Base-by-base conservation (phyloP, 2,797 vertebrate genomes). In the Karalla daura region DNA sequence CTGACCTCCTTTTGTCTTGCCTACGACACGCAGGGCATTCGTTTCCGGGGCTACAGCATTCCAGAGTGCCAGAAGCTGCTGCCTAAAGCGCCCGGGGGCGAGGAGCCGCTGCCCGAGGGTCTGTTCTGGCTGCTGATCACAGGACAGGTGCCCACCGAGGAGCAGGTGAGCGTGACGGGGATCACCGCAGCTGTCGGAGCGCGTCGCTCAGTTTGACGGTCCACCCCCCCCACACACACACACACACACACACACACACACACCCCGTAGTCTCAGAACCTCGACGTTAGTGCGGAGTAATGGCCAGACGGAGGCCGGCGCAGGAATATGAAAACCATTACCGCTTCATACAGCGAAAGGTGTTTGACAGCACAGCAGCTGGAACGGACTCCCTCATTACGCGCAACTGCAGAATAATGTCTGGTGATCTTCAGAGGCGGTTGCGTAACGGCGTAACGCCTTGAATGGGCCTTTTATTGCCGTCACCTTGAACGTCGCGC, bases 111-210 rank as follows among this genome's bases (percentile, higher is more conserved):
- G 68, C 98, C 98, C 0, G 98, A 98, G 74, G 96, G 97, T 8
- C 95, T 98, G n/a, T 99, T 98, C 91, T 99, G 97, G 98, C 93
- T 98, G 81, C 88, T 98, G 88, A 91, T 98, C 80, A 98, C 97
- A 0, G 97, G 97, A 53, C 92, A 97, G 46, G 91, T 98, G 70
- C 97, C 97, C 68, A 95, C 92, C 5, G 95, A 96, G 70, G 97
- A 97, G 76, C 98, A 99, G 96, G 98, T 99, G 88, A 89, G 81
- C 21, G 12, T 1, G 5, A 39, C 30, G 8, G 12, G n/a, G 9
- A 12, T 5, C 2, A 0, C 15, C 15, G 10, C n/a, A 35, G 20
- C 33, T n/a, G n/a, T n/a, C n/a, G n/a, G n/a, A n/a, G n/a, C n/a
- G n/a, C n/a, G n/a, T n/a, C n/a, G n/a, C n/a, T n/a, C n/a, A n/a